A percentile compares a stretch with the other conserved stretches of the same genome.
Evolutionary conservation across 2,888 invertebrate genomes (phyloP).

Genomic region (Aromia moschata): DNA sequence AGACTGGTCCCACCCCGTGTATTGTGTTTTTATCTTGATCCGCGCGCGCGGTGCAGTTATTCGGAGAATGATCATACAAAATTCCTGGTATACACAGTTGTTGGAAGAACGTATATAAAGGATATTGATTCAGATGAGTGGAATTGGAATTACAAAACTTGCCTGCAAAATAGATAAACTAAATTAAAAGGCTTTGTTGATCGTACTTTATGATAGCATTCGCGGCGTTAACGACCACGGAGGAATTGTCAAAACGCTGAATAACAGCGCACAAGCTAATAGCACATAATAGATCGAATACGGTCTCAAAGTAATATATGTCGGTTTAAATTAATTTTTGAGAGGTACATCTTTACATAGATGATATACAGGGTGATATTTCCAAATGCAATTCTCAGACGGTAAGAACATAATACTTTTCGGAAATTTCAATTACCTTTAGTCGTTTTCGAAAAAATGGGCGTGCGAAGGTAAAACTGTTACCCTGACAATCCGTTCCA

Average conservation of each 20-base stretch:
- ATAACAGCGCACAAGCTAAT: conserved; percentile 1
- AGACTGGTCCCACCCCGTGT: no score
- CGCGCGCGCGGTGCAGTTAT: not conserved
- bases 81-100: conserved; percentile 12
- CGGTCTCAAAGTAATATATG: not conserved
- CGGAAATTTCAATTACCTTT: no score
- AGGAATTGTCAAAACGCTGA: conserved; percentile 20
- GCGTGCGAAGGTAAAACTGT: no score
- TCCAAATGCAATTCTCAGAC: no score
- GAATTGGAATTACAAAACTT: conserved; percentile 12
- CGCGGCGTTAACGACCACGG: conserved; percentile 16
- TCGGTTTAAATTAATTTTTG: no score
- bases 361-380: no score
- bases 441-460: no score
- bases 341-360: no score
- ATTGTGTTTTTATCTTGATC: no score
- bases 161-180: conserved; percentile 22
- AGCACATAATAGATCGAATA: conserved; percentile 4
- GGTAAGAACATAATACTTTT: no score
- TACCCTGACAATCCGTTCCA: no score
- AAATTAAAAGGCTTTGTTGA: conserved; percentile 26
- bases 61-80: not conserved
- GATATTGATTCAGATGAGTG: conserved; percentile 22
- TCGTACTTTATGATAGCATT: conserved; percentile 13
- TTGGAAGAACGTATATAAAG: conserved; percentile 16